phyloP scores from a whole-genome alignment of 2,888 invertebrate genomes.

The Drosophila peninsularis region DNA sequence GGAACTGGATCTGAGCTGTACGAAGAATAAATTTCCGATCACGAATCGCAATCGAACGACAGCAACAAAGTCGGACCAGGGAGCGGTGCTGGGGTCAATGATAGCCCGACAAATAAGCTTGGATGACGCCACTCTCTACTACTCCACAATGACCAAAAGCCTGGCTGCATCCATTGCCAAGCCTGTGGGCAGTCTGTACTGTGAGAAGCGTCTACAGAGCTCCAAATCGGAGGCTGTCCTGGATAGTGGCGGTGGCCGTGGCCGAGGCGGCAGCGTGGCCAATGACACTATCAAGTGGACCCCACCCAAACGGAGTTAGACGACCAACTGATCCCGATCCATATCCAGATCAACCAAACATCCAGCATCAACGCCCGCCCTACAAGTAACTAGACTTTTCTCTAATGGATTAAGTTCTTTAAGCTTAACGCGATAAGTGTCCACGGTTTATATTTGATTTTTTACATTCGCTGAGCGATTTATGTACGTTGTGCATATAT shows the following conservation, averaged over 20 bases:
- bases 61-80: constrained; percentile 26
- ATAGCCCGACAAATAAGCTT: constrained; percentile 25
- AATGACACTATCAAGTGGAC: constrained; percentile 30
- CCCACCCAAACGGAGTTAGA: neutral
- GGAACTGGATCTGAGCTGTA: constrained; percentile 86
- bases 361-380: neutral
- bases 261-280: constrained; percentile 1
- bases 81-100: constrained; percentile 7
- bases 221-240: constrained; percentile 84
- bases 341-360: constrained; percentile 3
- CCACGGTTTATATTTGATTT: neutral
- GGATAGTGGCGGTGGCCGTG: constrained; percentile 37
- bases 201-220: constrained; percentile 84
- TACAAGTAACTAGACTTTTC: constrained; percentile 1
- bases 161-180: constrained; percentile 82
- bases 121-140: constrained; percentile 16
- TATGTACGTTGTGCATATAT: constrained; percentile 18
- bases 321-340: neutral
- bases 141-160: constrained; percentile 79
- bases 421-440: constrained; percentile 7
- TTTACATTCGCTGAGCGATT: constrained; percentile 29
- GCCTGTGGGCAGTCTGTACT: constrained; percentile 83
- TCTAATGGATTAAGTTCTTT: constrained; percentile 5
- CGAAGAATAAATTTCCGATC: constrained; percentile 87
- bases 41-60: constrained; percentile 80